Evolutionary conservation across 1,140 invertebrate species (phyloP).

Genomic region (Drosophila asahinai): DNA sequence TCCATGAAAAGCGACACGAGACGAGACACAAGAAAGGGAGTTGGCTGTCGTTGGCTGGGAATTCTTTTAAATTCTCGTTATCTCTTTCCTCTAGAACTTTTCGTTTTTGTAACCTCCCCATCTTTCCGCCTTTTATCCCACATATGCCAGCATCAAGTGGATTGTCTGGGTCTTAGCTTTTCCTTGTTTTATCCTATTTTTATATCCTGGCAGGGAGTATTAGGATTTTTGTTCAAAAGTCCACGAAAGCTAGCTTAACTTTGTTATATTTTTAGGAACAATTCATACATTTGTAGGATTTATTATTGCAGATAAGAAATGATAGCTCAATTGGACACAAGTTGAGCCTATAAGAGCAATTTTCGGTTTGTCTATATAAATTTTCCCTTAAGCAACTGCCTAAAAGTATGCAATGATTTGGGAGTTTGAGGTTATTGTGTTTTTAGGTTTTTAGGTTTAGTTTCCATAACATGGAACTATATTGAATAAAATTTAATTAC

Average conservation of each 20-base stretch:
- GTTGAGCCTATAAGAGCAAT: too few relatives aligned
- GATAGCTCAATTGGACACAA: too few relatives aligned
- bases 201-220: background rate
- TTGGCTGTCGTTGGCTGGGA: constrained; percentile 12
- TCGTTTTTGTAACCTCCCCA: background rate
- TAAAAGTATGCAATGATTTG: too few relatives aligned
- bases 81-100: constrained; percentile 21
- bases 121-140: background rate
- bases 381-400: too few relatives aligned
- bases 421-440: too few relatives aligned
- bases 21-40: constrained; percentile 1
- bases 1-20: background rate
- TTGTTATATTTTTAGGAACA: background rate
- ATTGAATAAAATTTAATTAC: too few relatives aligned
- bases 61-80: constrained; percentile 42
- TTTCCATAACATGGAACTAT: too few relatives aligned
- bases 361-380: too few relatives aligned
- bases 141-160: constrained; percentile 47
- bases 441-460: too few relatives aligned
- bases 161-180: constrained; percentile 50
- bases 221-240: background rate
- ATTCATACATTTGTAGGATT: too few relatives aligned
- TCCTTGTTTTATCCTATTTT: background rate
- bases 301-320: too few relatives aligned
- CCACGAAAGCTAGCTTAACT: background rate